phyloP scores from a whole-genome alignment of 2,888 invertebrate genomes.

The Chesias legatella region DNA sequence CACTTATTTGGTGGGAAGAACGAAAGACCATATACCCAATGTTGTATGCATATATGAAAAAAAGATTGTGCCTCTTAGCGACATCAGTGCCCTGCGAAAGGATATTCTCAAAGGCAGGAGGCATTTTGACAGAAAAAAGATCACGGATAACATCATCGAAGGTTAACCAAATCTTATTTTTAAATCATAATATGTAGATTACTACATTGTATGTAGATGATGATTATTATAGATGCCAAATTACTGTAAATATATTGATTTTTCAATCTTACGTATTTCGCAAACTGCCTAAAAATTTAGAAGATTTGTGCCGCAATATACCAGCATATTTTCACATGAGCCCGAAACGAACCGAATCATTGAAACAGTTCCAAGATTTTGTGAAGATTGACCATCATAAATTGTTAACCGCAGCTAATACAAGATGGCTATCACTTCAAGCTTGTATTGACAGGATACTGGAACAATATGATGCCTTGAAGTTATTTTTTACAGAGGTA shows the following conservation, averaged over 20 bases:
- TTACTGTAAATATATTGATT: no score
- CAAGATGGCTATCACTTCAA: conserved; percentile 2
- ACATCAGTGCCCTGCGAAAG: conserved; percentile 3
- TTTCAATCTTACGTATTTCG: no score
- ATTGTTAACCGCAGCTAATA: background rate
- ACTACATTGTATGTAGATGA: conserved; percentile 2
- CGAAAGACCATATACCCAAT: conserved; percentile 6
- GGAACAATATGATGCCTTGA: conserved; percentile 2
- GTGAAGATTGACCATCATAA: background rate
- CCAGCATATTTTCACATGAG: conserved; percentile 6
- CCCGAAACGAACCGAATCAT: conserved; percentile 2
- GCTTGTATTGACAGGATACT: background rate
- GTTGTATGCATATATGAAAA: no score
- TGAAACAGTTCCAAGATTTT: background rate
- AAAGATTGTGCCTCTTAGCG: conserved; percentile 5
- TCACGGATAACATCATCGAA: conserved; percentile 6
- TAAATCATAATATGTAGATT: conserved; percentile 6
- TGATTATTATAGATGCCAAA: no score
- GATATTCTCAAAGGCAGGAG: conserved; percentile 4
- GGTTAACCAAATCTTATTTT: conserved; percentile 6
- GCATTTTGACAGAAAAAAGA: conserved; percentile 5
- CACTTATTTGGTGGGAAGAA: conserved; percentile 6
- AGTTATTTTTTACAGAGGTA: conserved; percentile 2
- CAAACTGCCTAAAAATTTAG: background rate
- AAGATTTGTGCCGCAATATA: conserved; percentile 6